Evolutionary conservation across 2,113 vertebrate species (phyloP).

Genomic region (Crocuta crocuta): DNA sequence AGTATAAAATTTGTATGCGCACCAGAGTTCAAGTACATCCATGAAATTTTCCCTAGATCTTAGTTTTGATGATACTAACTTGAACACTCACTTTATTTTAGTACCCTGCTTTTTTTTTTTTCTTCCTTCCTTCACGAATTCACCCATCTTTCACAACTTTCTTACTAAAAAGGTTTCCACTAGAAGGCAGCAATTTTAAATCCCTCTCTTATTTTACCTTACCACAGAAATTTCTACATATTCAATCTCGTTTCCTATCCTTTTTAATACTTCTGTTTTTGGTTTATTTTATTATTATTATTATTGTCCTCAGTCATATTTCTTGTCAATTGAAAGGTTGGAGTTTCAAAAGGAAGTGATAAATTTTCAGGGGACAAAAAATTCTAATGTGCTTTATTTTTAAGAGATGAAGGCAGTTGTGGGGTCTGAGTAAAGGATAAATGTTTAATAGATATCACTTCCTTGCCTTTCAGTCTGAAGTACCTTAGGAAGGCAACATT

Average conservation of each 20-base stretch:
- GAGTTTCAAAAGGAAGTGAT: constrained; percentile 32
- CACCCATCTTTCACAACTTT: background rate
- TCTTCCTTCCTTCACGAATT: background rate
- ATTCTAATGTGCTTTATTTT: constrained; percentile 25
- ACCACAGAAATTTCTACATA: background rate
- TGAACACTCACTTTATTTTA: background rate
- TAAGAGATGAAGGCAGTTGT: background rate
- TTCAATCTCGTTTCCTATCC: background rate
- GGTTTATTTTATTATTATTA: background rate
- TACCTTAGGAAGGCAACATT: constrained; percentile 53
- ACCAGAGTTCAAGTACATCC: rapidly evolving
- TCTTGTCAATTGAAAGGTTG: background rate
- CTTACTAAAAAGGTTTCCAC: background rate
- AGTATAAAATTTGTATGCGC: background rate
- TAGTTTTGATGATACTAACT: background rate
- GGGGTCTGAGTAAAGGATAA: background rate
- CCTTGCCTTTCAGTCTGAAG: constrained; percentile 54
- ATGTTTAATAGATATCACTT: constrained; percentile 61
- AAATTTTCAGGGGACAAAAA: background rate
- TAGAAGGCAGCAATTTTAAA: background rate
- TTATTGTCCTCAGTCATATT: background rate
- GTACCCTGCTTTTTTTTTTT: background rate
- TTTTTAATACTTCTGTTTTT: background rate
- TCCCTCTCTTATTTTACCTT: background rate
- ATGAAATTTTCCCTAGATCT: background rate